phyloP scores from a whole-genome alignment of 2,888 invertebrate genomes.

The Bellardia bayeri region DNA sequence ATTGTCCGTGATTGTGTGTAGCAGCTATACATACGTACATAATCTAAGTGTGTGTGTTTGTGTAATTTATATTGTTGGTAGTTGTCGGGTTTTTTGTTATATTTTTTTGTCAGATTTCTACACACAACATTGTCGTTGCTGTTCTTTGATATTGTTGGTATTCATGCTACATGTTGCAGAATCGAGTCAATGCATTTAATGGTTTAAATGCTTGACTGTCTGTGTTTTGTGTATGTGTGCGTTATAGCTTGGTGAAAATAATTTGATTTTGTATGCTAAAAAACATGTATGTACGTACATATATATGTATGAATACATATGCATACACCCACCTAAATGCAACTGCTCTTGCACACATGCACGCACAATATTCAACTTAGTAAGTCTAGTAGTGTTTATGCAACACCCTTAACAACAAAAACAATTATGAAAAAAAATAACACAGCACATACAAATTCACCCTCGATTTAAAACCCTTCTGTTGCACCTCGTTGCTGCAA shows the following conservation, averaged over 20 bases:
- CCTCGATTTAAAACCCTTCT: slow-evolving; percentile 19
- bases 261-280: slow-evolving; percentile 47
- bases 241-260: slow-evolving; percentile 40
- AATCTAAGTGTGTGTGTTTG: background rate
- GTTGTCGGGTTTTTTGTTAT: slow-evolving; percentile 13
- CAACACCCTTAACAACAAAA: slow-evolving; percentile 17
- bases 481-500: background rate
- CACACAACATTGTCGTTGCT: slow-evolving; percentile 45
- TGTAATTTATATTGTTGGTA: slow-evolving; percentile 47
- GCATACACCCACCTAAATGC: slow-evolving; percentile 13
- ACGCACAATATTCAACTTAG: slow-evolving; percentile 11
- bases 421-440: background rate
- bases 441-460: slow-evolving; percentile 13
- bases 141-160: slow-evolving; percentile 41
- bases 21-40: background rate
- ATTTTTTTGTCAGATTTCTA: slow-evolving; percentile 43
- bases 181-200: slow-evolving; percentile 64
- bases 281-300: slow-evolving; percentile 1
- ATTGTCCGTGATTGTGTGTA: slow-evolving; percentile 16
- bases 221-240: background rate
- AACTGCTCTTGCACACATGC: slow-evolving; percentile 1
- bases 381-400: slow-evolving; percentile 46
- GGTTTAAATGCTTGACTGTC: slow-evolving; percentile 48
- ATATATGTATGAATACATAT: background rate
- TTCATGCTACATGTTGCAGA: slow-evolving; percentile 59